Percentiles rank a stretch among this genome's conserved stretches.
Evolutionary conservation across 2,888 invertebrate genomes (phyloP).

Genomic region (Limnephilus auricula): DNA sequence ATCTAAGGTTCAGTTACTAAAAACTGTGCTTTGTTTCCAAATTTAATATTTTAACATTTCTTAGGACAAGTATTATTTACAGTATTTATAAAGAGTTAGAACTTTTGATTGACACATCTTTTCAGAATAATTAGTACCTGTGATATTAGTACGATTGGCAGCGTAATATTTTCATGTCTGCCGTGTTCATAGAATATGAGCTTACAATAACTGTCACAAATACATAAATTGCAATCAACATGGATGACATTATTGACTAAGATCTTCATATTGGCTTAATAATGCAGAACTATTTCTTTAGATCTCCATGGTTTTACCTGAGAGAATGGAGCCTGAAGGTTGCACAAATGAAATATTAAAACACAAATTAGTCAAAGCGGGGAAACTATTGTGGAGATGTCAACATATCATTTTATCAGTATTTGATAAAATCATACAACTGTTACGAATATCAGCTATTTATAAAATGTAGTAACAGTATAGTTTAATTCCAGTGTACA

Average conservation of each 20-base stretch:
- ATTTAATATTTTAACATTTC: conserved; percentile 27
- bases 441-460: conserved; percentile 16
- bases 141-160: conserved; percentile 60
- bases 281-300: conserved; percentile 63
- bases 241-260: conserved; percentile 60
- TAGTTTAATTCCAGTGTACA: conserved; percentile 47
- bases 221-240: conserved; percentile 62
- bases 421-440: conserved; percentile 13
- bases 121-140: conserved; percentile 62
- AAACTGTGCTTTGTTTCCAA: neutral
- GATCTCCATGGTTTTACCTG: conserved; percentile 85
- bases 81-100: conserved; percentile 7
- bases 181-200: conserved; percentile 44
- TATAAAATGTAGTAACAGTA: conserved; percentile 8
- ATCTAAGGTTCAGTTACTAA: neutral
- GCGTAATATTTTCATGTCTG: conserved; percentile 39
- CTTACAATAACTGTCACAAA: conserved; percentile 54
- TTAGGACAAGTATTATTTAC: neutral
- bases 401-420: neutral
- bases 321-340: conserved; percentile 90
- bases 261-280: conserved; percentile 59
- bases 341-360: conserved; percentile 81
- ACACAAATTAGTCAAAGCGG: conserved; percentile 78
- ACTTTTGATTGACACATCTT: conserved; percentile 48
- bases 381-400: conserved; percentile 51